These are phyloP conservation scores for Apeira syringaria DNA, from an alignment of 2,888 invertebrate species.

Conservation along the genomic window DNA sequence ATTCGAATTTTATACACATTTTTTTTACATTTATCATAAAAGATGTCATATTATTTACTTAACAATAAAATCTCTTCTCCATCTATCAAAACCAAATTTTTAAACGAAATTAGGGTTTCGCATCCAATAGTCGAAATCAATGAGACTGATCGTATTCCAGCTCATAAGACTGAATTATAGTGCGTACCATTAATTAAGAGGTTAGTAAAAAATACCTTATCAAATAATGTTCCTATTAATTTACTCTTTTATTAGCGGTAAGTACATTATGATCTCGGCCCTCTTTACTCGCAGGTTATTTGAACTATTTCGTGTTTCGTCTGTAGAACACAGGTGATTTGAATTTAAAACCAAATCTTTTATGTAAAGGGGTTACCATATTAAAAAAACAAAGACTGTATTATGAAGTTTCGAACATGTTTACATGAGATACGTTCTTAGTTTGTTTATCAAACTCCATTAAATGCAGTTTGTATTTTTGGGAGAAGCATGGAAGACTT, in stretches of 20 bases:
- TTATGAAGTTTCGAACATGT: neutral
- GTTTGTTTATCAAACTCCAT: too few species aligned
- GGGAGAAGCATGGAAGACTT: constrained; percentile 9
- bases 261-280: constrained; percentile 27
- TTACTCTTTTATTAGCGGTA: constrained; percentile 27
- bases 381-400: constrained; percentile 14
- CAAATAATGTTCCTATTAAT: constrained; percentile 9
- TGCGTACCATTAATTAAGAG: constrained; percentile 33
- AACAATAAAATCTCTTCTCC: too few species aligned
- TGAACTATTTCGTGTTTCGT: constrained; percentile 16
- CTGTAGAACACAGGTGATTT: constrained; percentile 22
- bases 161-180: constrained; percentile 37
- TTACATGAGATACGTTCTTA: neutral
- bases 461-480: constrained; percentile 6
- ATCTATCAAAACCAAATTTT: too few species aligned
- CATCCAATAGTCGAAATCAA: constrained; percentile 14
- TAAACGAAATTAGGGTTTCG: neutral
- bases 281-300: constrained; percentile 37
- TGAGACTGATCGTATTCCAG: constrained; percentile 33
- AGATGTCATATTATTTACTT: too few species aligned
- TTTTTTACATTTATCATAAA: too few species aligned
- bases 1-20: too few species aligned
- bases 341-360: constrained; percentile 14
- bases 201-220: constrained; percentile 5
- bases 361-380: constrained; percentile 31